Evolutionary conservation across 2,797 vertebrate species (phyloP).

Genomic region (Pampus argenteus): DNA sequence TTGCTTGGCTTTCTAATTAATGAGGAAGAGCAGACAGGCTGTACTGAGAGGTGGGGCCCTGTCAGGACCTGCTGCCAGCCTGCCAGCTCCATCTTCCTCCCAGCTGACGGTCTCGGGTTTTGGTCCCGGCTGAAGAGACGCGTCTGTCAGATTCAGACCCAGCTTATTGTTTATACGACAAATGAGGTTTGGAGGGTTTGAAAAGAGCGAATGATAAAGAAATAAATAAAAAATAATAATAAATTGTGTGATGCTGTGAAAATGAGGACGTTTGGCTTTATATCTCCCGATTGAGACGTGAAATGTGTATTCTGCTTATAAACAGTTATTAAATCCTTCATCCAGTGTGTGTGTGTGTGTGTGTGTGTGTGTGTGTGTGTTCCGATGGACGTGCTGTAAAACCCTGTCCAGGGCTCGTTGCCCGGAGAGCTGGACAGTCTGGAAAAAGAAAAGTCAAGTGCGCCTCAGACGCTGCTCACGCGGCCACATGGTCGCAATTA

Average conservation of each 20-base stretch:
- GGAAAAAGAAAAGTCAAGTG: slow-evolving; percentile 47
- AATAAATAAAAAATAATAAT: no score
- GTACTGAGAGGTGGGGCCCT: slow-evolving; percentile 30
- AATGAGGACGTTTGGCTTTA: not conserved
- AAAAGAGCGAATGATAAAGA: not conserved
- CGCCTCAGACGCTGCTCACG: slow-evolving; percentile 46
- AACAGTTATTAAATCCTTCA: slow-evolving; percentile 1
- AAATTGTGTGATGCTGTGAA: not conserved
- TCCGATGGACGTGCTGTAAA: not conserved
- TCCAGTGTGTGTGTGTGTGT: not conserved
- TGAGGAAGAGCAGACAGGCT: not conserved
- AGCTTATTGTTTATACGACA: slow-evolving; percentile 40
- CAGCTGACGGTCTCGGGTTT: slow-evolving; percentile 74
- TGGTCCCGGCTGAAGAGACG: slow-evolving; percentile 50
- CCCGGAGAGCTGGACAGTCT: slow-evolving; percentile 26
- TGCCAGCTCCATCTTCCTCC: slow-evolving; percentile 53
- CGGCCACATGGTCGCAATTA: slow-evolving; percentile 77
- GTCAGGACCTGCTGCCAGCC: slow-evolving; percentile 80
- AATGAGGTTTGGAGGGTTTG: slow-evolving; percentile 12
- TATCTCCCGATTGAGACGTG: not conserved
- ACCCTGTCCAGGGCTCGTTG: slow-evolving; percentile 13
- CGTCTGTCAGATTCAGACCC: slow-evolving; percentile 80
- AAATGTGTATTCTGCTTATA: not conserved
- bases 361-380: slow-evolving; percentile 10
- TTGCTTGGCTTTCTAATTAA: slow-evolving; percentile 12